Conservation (phyloP, 2,888 invertebrate species). For the Myopa testacea region DNA sequence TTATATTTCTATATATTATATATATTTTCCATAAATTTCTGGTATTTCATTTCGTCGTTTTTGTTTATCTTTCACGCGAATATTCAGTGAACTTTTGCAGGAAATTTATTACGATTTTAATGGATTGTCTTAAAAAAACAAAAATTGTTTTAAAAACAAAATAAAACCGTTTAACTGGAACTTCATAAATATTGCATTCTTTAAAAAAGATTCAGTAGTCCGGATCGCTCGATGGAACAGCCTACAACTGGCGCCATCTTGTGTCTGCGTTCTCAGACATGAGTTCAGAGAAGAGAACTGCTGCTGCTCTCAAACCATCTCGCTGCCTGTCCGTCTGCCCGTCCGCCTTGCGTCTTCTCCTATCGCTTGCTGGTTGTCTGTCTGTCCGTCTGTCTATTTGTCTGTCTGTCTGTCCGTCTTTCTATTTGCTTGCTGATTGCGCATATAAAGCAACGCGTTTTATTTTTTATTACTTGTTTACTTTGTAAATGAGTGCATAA, state of each 20-base stretch:
- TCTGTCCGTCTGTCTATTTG: not conserved
- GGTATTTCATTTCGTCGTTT: too few relatives aligned
- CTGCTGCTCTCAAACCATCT: not conserved
- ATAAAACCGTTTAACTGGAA: too few relatives aligned
- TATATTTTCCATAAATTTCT: too few relatives aligned
- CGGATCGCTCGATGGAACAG: not conserved
- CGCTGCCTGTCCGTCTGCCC: too few relatives aligned
- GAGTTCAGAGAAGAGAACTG: not conserved
- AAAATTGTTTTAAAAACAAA: too few relatives aligned
- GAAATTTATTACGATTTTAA: too few relatives aligned
- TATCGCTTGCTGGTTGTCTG: not conserved
- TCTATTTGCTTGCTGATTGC: slow-evolving; percentile 25
- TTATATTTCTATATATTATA: too few relatives aligned
- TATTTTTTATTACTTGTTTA: slow-evolving; percentile 29
- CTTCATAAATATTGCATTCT: too few relatives aligned
- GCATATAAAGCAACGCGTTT: slow-evolving; percentile 21
- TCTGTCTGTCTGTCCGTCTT: not conserved
- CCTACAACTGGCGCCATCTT: slow-evolving; percentile 12
- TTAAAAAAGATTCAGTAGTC: not conserved
- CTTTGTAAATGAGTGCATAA: slow-evolving; percentile 32
- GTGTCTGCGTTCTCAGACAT: not conserved
- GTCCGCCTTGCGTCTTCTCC: too few relatives aligned
- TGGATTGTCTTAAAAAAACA: too few relatives aligned
- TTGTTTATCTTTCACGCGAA: too few relatives aligned
- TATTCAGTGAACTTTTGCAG: too few relatives aligned